Evolutionary conservation across 1,140 invertebrate genomes (phyloP).

Genomic region (Chrysoperla carnea): DNA sequence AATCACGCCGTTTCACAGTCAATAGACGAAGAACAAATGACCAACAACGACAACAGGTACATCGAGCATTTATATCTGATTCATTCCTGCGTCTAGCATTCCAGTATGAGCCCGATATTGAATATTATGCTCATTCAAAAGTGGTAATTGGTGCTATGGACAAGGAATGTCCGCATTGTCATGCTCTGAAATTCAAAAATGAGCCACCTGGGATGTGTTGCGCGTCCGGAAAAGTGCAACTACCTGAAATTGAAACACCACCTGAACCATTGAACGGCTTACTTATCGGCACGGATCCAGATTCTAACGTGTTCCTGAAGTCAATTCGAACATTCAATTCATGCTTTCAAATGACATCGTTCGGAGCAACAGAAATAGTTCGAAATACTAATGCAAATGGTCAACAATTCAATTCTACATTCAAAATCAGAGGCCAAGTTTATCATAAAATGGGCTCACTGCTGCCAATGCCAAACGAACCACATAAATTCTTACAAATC

Average conservation of each 20-base stretch:
- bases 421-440: too few species aligned
- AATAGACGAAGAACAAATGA: slow-evolving; percentile 14
- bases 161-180: slow-evolving; percentile 18
- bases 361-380: too few species aligned
- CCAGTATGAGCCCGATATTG: slow-evolving; percentile 19
- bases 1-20: slow-evolving; percentile 9
- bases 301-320: too few species aligned
- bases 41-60: slow-evolving; percentile 17
- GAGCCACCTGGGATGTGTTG: slow-evolving; percentile 9
- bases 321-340: too few species aligned
- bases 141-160: slow-evolving; percentile 18
- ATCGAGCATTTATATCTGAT: slow-evolving; percentile 18
- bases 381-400: too few species aligned
- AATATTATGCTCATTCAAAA: slow-evolving; percentile 20
- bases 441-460: too few species aligned
- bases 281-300: slow-evolving; percentile 9
- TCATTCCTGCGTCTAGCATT: slow-evolving; percentile 20
- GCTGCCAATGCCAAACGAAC: too few species aligned
- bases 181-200: slow-evolving; percentile 16
- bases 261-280: slow-evolving; percentile 12
- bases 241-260: slow-evolving; percentile 12
- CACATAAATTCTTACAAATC: too few species aligned
- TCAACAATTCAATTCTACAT: too few species aligned
- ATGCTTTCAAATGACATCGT: too few species aligned
- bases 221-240: slow-evolving; percentile 10